phyloP scores from a whole-genome alignment of 2,113 vertebrate genomes.

The Trichomycterus rosablanca region DNA sequence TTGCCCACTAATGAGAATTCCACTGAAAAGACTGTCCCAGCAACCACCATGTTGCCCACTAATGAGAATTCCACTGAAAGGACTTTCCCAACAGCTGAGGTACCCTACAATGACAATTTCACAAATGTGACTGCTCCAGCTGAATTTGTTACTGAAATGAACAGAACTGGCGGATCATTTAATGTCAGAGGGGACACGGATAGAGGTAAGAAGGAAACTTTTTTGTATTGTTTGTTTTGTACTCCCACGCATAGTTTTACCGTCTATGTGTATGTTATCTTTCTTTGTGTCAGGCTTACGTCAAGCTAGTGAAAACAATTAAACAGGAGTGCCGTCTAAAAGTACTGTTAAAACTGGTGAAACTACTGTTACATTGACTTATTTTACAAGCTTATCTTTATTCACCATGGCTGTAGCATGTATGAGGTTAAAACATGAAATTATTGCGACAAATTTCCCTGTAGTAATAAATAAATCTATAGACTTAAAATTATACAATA shows the following conservation, averaged over 20 bases:
- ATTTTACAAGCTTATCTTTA: too few relatives aligned
- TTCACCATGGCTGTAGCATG: too few relatives aligned
- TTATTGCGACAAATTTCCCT: too few relatives aligned
- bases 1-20: background rate
- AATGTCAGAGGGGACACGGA: background rate
- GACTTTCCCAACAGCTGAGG: too few relatives aligned
- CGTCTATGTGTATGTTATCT: background rate
- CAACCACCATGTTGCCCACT: background rate
- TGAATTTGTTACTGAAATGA: background rate
- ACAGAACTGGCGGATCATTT: background rate
- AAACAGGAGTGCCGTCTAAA: background rate
- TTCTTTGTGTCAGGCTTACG: background rate
- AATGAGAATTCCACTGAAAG: too few relatives aligned
- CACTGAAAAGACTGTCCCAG: background rate
- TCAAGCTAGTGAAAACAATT: background rate
- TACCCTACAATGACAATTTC: too few relatives aligned
- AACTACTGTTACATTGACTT: too few relatives aligned
- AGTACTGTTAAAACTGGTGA: too few relatives aligned
- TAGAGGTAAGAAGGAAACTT: conserved; percentile 12
- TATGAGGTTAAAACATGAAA: too few relatives aligned
- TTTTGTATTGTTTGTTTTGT: background rate
- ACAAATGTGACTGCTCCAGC: background rate
- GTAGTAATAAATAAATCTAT: too few relatives aligned
- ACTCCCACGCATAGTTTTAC: background rate
- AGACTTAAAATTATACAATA: too few relatives aligned